phyloP scores from a whole-genome alignment of 2,113 vertebrate species.

The Desmodus rotundus region DNA sequence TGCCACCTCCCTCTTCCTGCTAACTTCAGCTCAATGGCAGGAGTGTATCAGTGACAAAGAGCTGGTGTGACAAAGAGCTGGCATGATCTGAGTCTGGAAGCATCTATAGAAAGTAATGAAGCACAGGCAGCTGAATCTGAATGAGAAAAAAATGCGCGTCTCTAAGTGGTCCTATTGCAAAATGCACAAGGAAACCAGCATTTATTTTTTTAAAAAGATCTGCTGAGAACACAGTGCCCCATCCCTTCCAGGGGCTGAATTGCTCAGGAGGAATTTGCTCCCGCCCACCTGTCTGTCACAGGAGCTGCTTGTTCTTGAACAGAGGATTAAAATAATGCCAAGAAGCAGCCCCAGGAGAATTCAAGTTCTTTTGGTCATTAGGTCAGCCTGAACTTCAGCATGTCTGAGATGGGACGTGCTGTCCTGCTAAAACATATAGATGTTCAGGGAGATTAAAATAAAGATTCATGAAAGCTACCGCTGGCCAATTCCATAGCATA shows the following conservation, averaged over 20 bases:
- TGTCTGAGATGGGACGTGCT: background rate
- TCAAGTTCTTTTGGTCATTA: background rate
- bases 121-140: conserved; percentile 59
- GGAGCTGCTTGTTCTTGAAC: background rate
- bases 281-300: conserved; percentile 1
- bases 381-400: conserved; percentile 34
- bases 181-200: conserved; percentile 42
- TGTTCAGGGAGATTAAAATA: background rate
- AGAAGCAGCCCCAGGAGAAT: background rate
- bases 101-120: conserved; percentile 61
- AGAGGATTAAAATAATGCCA: conserved; percentile 3
- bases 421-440: background rate
- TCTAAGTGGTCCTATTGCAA: conserved; percentile 39
- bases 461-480: background rate
- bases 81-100: conserved; percentile 53
- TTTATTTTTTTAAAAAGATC: conserved; percentile 56
- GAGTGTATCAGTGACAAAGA: conserved; percentile 58
- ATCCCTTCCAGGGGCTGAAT: conserved; percentile 30
- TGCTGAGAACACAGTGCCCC: background rate
- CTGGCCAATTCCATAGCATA: background rate
- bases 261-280: conserved; percentile 44
- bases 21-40: conserved; percentile 53
- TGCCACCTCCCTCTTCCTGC: background rate
- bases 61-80: conserved; percentile 48
- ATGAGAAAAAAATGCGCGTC: conserved; percentile 53